A percentile compares a stretch with the other conserved stretches of the same genome.
Evolutionary conservation across 2,888 invertebrate genomes (phyloP).

Genomic region (Cantharis flavilabris): DNA sequence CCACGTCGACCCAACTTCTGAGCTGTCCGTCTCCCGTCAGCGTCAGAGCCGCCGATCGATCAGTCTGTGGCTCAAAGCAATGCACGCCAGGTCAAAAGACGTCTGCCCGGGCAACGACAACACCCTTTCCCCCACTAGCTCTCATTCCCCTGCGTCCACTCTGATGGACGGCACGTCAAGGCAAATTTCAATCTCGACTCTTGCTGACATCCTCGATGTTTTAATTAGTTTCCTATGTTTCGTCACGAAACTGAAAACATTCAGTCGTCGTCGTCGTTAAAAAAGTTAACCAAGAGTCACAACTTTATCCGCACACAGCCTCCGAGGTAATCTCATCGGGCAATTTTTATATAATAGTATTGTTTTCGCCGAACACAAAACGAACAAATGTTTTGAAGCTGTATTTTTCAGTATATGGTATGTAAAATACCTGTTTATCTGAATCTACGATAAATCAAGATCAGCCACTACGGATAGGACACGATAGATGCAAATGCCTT

Average conservation of each 20-base stretch:
- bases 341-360: constrained; percentile 1
- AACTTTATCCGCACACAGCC: neutral
- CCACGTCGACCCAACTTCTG: constrained; percentile 37
- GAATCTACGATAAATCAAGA: constrained; percentile 41
- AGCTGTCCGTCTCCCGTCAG: constrained; percentile 58
- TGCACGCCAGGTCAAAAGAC: constrained; percentile 58
- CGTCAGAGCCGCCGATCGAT: constrained; percentile 54
- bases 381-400: neutral
- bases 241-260: neutral
- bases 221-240: constrained; percentile 36
- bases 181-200: constrained; percentile 46
- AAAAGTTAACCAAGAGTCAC: neutral
- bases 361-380: neutral
- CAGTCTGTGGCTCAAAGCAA: constrained; percentile 58
- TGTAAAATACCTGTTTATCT: constrained; percentile 34
- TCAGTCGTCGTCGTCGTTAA: neutral
- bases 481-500: constrained; percentile 43
- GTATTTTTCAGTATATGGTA: constrained; percentile 10
- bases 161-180: constrained; percentile 46
- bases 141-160: constrained; percentile 41
- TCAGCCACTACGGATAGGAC: constrained; percentile 35
- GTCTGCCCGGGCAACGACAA: constrained; percentile 56
- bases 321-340: neutral
- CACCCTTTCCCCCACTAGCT: constrained; percentile 39
- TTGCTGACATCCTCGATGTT: constrained; percentile 42